Conservation (phyloP, 30 jellyfish, hydroid and myxozoan species). For the Mastigias papua region DNA sequence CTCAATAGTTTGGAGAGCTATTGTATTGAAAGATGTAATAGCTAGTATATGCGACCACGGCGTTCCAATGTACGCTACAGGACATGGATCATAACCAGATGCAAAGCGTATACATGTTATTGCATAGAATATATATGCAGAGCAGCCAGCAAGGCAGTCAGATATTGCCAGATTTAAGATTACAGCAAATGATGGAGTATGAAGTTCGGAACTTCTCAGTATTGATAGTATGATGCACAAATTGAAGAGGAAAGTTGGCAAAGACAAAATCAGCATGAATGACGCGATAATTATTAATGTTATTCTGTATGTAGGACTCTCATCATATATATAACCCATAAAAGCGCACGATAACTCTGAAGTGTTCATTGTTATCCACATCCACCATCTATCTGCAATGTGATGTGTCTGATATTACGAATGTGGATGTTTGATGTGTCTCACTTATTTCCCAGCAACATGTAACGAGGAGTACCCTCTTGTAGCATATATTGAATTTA, state of each 20-base stretch:
- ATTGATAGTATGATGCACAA: conserved; percentile 26
- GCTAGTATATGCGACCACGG: too few species aligned
- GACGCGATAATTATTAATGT: conserved; percentile 17
- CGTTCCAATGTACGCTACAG: too few species aligned
- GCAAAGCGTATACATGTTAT: conserved; percentile 24
- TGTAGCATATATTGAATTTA: too few species aligned
- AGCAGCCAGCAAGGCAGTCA: conserved; percentile 54
- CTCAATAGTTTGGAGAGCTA: too few species aligned
- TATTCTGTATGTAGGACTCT: neutral
- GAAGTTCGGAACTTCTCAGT: conserved; percentile 31
- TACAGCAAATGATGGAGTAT: conserved; percentile 49
- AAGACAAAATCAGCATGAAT: neutral
- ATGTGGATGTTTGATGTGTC: too few species aligned
- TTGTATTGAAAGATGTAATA: too few species aligned
- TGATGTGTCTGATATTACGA: too few species aligned
- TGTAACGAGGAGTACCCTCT: too few species aligned
- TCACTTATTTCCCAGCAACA: too few species aligned
- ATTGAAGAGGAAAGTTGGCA: conserved; percentile 46
- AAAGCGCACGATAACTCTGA: conserved; percentile 55
- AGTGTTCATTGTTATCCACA: conserved; percentile 13
- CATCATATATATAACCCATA: conserved; percentile 36
- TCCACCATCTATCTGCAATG: neutral
- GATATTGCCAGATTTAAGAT: conserved; percentile 57
- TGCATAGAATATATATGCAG: conserved; percentile 47
- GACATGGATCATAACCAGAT: conserved; percentile 52